phyloP scores from a whole-genome alignment of 1,140 invertebrate genomes.

The Drosophila busckii region DNA sequence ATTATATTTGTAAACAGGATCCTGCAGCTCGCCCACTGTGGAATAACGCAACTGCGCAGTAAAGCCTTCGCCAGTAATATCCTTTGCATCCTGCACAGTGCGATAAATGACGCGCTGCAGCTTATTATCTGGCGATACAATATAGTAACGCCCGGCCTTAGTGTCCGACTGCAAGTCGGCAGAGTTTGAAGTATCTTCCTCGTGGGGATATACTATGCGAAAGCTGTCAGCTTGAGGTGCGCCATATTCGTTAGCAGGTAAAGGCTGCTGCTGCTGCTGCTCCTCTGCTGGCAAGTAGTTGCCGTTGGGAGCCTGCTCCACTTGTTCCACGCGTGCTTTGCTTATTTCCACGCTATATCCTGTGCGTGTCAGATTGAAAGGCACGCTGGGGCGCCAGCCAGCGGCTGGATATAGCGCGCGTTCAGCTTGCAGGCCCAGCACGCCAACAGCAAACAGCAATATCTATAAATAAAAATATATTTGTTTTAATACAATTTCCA shows the following conservation, averaged over 20 bases:
- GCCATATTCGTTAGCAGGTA: conserved; percentile 39
- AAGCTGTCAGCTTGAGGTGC: conserved; percentile 37
- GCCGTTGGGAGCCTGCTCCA: conserved; percentile 19
- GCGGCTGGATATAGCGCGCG: conserved; percentile 51
- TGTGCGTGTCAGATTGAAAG: conserved; percentile 50
- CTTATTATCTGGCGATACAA: conserved; percentile 57
- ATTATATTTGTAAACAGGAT: conserved; percentile 71
- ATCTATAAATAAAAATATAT: conserved; percentile 8
- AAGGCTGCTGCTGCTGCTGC: conserved; percentile 2
- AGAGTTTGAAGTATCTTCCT: conserved; percentile 12
- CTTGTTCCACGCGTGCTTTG: conserved; percentile 48
- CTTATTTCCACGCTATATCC: conserved; percentile 46
- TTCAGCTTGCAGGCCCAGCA: conserved; percentile 4
- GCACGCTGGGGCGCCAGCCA: conserved; percentile 62
- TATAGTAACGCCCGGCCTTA: conserved; percentile 64
- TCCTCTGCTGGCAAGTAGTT: conserved; percentile 23
- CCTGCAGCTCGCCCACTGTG: conserved; percentile 62
- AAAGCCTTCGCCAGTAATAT: conserved; percentile 49
- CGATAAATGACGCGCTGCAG: conserved; percentile 62
- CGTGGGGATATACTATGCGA: conserved; percentile 55
- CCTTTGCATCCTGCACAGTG: conserved; percentile 41
- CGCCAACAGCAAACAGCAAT: not conserved
- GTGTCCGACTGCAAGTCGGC: conserved; percentile 1
- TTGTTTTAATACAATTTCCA: not conserved
- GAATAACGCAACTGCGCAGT: conserved; percentile 66